Evolutionary conservation across 2,888 invertebrate species (phyloP).

Genomic region (Pyrrhosoma nymphula): DNA sequence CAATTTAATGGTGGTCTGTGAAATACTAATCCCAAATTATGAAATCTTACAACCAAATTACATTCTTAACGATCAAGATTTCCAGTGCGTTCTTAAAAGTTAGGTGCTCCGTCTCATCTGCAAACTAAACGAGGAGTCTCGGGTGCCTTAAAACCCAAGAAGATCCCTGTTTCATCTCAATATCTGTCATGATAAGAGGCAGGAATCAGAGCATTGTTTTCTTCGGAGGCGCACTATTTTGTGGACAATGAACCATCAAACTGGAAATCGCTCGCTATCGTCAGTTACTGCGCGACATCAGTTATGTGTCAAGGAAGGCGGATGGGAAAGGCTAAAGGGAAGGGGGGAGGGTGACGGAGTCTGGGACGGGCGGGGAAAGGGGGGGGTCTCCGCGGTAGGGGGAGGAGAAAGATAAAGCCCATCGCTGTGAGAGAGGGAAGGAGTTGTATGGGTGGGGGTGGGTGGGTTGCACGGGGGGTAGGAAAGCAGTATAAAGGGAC

Average conservation of each 20-base stretch:
- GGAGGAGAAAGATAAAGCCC: too few species aligned
- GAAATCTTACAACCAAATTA: too few species aligned
- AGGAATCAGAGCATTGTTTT: background rate
- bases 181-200: background rate
- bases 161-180: background rate
- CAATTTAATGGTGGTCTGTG: too few species aligned
- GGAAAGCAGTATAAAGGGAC: background rate
- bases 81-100: too few species aligned
- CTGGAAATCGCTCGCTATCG: slow-evolving; percentile 20
- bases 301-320: background rate
- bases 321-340: too few species aligned
- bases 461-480: background rate
- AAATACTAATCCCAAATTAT: too few species aligned
- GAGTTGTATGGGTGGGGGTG: background rate
- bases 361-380: too few species aligned
- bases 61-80: too few species aligned
- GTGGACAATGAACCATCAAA: background rate
- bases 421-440: background rate
- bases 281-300: background rate
- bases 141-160: background rate
- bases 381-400: too few species aligned
- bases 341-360: too few species aligned
- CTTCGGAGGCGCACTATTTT: background rate
- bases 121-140: too few species aligned
- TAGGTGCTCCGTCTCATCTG: too few species aligned